A percentile compares a stretch with the other conserved stretches of the same genome.
These are phyloP conservation scores for Poeciliopsis gracilis DNA, from an alignment of 2,797 vertebrate genomes.

Conservation along the genomic window DNA sequence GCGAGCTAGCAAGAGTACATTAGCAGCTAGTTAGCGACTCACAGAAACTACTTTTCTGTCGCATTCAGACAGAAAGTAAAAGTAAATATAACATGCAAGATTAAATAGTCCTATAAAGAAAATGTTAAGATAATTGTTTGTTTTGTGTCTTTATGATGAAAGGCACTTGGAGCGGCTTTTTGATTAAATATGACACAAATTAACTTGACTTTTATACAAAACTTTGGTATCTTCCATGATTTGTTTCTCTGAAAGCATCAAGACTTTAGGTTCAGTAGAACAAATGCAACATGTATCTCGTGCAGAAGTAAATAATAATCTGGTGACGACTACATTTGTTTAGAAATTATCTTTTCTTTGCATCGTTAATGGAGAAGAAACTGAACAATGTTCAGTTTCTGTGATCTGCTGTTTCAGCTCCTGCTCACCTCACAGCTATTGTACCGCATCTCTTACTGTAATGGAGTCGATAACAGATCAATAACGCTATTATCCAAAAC, in stretches of 20 bases:
- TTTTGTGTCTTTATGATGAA: no score
- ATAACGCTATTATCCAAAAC: slow-evolving; percentile 61
- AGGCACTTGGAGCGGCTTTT: no score
- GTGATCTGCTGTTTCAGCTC: slow-evolving; percentile 7
- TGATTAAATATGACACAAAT: no score
- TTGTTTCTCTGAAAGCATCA: neutral
- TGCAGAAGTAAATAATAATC: neutral
- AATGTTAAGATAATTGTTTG: neutral
- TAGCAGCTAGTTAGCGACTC: no score
- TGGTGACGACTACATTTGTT: neutral
- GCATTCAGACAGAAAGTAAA: no score
- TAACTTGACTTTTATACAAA: neutral
- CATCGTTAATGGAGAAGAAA: neutral
- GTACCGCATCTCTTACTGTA: slow-evolving; percentile 16
- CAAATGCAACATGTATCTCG: neutral
- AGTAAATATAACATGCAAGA: no score
- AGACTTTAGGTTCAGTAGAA: neutral
- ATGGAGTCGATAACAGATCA: slow-evolving; percentile 45
- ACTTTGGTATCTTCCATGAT: neutral
- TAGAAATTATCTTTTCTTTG: neutral
- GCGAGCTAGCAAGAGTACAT: no score
- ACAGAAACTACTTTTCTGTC: no score
- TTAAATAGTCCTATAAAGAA: no score
- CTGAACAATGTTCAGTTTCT: neutral
- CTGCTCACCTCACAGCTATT: neutral